These are phyloP conservation scores for Romanomermis culicivorax DNA, from an alignment of 2,888 invertebrate genomes.

Conservation along the genomic window DNA sequence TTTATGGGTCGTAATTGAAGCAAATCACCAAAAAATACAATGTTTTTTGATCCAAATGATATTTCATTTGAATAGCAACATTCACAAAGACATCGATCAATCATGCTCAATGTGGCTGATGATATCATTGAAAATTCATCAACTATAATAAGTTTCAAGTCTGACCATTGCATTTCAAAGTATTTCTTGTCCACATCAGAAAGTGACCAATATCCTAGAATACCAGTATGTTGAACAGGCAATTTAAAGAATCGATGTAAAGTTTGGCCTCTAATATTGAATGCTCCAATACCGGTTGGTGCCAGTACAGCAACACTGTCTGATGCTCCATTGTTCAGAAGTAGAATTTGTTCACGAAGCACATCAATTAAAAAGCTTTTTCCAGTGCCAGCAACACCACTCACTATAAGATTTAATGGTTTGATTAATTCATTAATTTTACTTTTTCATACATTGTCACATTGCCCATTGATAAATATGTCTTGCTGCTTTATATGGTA, in stretches of 20 bases:
- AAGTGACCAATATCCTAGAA: not conserved
- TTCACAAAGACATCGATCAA: not conserved
- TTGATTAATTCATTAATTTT: too few relatives aligned
- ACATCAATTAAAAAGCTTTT: not conserved
- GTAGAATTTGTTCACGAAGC: not conserved
- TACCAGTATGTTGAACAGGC: not conserved
- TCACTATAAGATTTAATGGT: not conserved
- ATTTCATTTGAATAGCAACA: not conserved
- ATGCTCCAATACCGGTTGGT: not conserved
- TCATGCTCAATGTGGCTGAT: not conserved
- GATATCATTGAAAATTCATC: not conserved
- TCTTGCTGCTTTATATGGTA: too few relatives aligned
- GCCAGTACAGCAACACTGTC: not conserved
- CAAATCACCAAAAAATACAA: not conserved
- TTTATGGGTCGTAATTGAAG: not conserved
- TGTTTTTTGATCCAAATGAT: not conserved
- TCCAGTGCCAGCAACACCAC: slow-evolving; percentile 1
- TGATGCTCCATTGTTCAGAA: not conserved
- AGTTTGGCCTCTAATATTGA: not conserved
- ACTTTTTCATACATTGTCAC: too few relatives aligned
- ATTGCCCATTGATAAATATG: too few relatives aligned
- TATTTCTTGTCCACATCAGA: not conserved
- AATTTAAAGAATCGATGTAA: not conserved
- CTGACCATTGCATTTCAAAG: not conserved
- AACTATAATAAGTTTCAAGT: not conserved